Evolutionary conservation across 2,888 invertebrate genomes (phyloP), one percentile per base, ranked within the genome.

Genomic region (Drosophila putrida): DNA sequence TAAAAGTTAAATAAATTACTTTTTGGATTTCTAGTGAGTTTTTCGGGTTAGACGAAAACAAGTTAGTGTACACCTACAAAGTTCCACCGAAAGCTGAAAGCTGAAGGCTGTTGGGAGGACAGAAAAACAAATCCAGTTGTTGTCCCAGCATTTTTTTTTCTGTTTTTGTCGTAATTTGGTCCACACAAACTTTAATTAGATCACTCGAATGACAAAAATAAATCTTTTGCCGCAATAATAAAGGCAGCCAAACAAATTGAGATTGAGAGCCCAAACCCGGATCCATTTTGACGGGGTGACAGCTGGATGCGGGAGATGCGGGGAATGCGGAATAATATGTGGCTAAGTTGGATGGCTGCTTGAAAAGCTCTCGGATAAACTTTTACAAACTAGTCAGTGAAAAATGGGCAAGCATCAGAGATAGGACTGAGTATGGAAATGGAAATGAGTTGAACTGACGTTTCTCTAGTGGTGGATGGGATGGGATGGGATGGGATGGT

Each of bases 141-240:
- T 36, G 27, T 49, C 28, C 53, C 63, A 38, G 1, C 20, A 2
- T 20, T 2, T 20, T 6, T 6, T 35, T 70, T 58, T 8, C 8
- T n/a, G 53, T 47, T 58, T n/a, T 20, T 4, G 9, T 43, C 35
- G 64, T 82, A 80, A 81, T 77, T 67, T 67, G 68, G 78, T 49
- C 35, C 55, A 50, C 44, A 74, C 69, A 80, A 85, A 85, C 81
- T 85, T 85, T 85, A 85, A 85, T 85, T 85, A 85, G 85, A 87
- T 89, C 82, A 79, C 74, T 89, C 70, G 65, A 89, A 81, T 75
- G 80, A 72, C 84, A 77, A 73, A 84, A 75, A 81, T 84, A 81
- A 89, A 85, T 87, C 84, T 77, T 69, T 73, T 75, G 68, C 85
- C 80, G 85, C 83, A 85, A 81, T 84, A 88, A 83, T 80, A 88